Base-by-base conservation (phyloP, 2,888 invertebrate genomes). In the Apotomis capreana region DNA sequence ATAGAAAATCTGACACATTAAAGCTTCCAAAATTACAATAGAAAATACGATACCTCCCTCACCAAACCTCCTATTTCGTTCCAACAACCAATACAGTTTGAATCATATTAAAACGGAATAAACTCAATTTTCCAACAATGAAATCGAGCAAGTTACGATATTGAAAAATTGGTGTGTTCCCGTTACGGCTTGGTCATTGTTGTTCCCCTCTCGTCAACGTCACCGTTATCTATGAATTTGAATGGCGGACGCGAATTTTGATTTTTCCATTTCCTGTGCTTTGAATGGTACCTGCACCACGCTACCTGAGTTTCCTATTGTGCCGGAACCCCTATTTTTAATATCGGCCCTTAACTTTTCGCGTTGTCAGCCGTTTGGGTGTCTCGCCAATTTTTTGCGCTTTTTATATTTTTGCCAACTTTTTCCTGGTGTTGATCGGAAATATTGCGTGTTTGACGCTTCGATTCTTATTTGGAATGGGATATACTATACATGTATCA, bases 191-290 rank as follows among this genome's bases (percentile, higher is more conserved):
- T 74, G 78, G 80, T 79, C 80, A 83, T 83, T 81, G 84, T 84
- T 76, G 54, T 74, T 40, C 72, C 74, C 70, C 73, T 52, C 63
- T 49, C 71, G 69, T 68, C 75, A 77, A 75, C 79, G 80, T 80
- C 80, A 80, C 77, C 76, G 78, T 77, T 85, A 86, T 87, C 87
- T 83, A 80, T 80, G 78, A 84, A 83, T 82, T 81, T 84, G 84
- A 87, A 89, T 85, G 77, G 80, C 76, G 84, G 82, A 83, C 78
- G 81, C 76, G 82, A 84, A 84, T 89, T 89, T 85, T 86, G 88
- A 90, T 90, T 89, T 89, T 90, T 87, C 86, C 87, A 89, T 91
- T 90, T 90, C 90, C 90, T 84, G 83, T 83, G 84, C 79, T 83
- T 82, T 85, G 83, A 87, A 88, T 85, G 84, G 84, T 82, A 81